These are phyloP conservation scores for Ischnura elegans DNA, from an alignment of 2,888 invertebrate species.

Conservation along the genomic window DNA sequence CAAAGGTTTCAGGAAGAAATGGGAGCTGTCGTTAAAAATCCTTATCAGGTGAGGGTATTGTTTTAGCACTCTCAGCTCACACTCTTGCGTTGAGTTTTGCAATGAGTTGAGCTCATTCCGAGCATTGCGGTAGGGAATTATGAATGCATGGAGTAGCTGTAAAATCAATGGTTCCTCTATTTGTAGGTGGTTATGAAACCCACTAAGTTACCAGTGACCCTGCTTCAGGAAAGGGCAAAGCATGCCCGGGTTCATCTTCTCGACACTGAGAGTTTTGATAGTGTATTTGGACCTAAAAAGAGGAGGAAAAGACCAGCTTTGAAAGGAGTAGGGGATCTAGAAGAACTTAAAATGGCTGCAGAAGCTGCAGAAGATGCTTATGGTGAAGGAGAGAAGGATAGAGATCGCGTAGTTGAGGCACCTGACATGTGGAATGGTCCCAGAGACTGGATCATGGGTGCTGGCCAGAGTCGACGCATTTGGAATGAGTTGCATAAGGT, in stretches of 20 bases:
- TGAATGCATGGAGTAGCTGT: too few relatives aligned
- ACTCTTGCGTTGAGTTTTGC: too few relatives aligned
- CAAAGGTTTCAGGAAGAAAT: constrained; percentile 97
- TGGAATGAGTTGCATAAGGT: constrained; percentile 99
- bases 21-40: constrained; percentile 95
- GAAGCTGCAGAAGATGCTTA: constrained; percentile 88
- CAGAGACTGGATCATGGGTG: constrained; percentile 96
- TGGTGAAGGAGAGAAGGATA: constrained; percentile 86
- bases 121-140: too few relatives aligned
- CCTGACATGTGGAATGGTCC: constrained; percentile 88
- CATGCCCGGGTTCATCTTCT: constrained; percentile 95
- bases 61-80: too few relatives aligned
- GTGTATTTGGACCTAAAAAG: constrained; percentile 97
- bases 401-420: constrained; percentile 88
- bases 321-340: constrained; percentile 76
- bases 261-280: constrained; percentile 96
- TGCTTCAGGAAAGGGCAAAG: constrained; percentile 95
- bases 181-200: constrained; percentile 93
- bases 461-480: constrained; percentile 97
- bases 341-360: constrained; percentile 89
- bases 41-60: constrained; percentile 87
- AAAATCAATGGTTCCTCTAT: too few relatives aligned
- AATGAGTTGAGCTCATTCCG: too few relatives aligned
- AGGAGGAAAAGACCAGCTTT: constrained; percentile 91
- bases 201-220: constrained; percentile 94